A percentile compares a stretch with the other conserved stretches of the same genome.
Conservation (phyloP, 2,797 vertebrate genomes). For the Pitangus sulphuratus region DNA sequence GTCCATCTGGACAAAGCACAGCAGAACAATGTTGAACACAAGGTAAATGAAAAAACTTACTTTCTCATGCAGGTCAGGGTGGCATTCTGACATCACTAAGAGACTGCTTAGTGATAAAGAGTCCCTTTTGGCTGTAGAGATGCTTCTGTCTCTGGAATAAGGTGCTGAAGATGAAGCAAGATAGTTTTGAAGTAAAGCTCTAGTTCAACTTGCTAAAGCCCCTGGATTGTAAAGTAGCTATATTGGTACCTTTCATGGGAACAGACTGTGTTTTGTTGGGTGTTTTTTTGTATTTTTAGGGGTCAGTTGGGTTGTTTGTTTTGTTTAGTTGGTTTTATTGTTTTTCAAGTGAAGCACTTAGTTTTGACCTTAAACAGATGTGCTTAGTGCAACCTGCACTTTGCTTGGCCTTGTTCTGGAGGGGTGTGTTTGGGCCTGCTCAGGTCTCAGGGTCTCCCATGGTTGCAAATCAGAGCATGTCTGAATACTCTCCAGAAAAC, state of each 20-base stretch:
- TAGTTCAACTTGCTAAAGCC: neutral
- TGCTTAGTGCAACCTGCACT: neutral
- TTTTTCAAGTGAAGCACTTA: neutral
- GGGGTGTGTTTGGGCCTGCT: neutral
- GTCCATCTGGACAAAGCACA: conserved; percentile 98
- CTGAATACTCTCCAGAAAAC: neutral
- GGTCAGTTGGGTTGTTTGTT: neutral
- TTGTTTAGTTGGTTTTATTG: neutral
- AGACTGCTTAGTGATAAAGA: neutral
- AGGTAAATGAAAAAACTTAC: conserved; percentile 76
- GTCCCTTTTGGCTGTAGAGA: neutral
- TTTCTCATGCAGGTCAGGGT: neutral
- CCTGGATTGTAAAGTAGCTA: neutral
- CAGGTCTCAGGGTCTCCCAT: neutral
- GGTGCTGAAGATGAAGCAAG: neutral
- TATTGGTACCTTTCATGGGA: neutral
- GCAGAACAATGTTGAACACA: conserved; percentile 99
- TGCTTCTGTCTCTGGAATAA: neutral
- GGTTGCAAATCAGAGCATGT: neutral
- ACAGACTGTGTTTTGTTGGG: neutral
- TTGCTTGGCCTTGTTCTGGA: fast-evolving
- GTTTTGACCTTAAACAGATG: neutral
- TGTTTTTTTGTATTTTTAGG: neutral
- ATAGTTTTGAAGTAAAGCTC: neutral
- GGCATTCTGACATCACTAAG: neutral